A percentile compares a stretch with the other conserved stretches of the same genome.
Conservation (phyloP, 2,888 invertebrate genomes). For the Arrhopalites spinosus region DNA sequence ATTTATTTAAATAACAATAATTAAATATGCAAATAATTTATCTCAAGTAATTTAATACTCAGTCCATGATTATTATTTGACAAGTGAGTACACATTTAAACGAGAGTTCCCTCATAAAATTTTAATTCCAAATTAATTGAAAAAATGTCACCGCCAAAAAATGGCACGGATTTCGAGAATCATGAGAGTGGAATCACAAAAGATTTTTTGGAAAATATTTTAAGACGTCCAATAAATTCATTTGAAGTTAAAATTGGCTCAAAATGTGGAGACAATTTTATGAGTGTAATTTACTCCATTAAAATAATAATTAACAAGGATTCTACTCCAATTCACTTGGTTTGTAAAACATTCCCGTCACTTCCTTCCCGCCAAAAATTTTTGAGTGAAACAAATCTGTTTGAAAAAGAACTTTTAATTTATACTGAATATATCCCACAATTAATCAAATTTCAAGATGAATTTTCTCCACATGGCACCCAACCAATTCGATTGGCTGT, state of each 20-base stretch:
- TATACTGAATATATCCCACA: slow-evolving; percentile 45
- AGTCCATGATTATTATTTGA: too few species aligned
- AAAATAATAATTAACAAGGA: slow-evolving; percentile 8
- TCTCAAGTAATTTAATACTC: too few species aligned
- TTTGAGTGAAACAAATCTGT: slow-evolving; percentile 43
- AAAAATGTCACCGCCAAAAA: too few species aligned
- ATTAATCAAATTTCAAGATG: slow-evolving; percentile 39
- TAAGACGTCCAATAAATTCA: slow-evolving; percentile 23
- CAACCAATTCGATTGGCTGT: slow-evolving; percentile 35
- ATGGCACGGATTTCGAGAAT: too few species aligned
- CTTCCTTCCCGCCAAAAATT: slow-evolving; percentile 43
- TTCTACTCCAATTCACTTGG: slow-evolving; percentile 16
- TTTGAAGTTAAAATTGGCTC: slow-evolving; percentile 34
- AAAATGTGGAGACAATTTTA: slow-evolving; percentile 46
- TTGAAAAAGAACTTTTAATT: slow-evolving; percentile 44
- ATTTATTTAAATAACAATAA: too few species aligned
- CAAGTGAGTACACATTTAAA: too few species aligned
- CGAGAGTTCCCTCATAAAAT: too few species aligned
- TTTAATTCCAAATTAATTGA: too few species aligned
- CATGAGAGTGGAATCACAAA: slow-evolving; percentile 12
- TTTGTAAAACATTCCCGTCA: slow-evolving; percentile 45
- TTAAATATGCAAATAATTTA: too few species aligned
- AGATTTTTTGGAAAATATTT: slow-evolving; percentile 42
- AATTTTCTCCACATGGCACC: neutral
- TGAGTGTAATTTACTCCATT: slow-evolving; percentile 37